Evolutionary conservation across 2,113 vertebrate genomes (phyloP).

Genomic region (Rhagologus leucostigma): DNA sequence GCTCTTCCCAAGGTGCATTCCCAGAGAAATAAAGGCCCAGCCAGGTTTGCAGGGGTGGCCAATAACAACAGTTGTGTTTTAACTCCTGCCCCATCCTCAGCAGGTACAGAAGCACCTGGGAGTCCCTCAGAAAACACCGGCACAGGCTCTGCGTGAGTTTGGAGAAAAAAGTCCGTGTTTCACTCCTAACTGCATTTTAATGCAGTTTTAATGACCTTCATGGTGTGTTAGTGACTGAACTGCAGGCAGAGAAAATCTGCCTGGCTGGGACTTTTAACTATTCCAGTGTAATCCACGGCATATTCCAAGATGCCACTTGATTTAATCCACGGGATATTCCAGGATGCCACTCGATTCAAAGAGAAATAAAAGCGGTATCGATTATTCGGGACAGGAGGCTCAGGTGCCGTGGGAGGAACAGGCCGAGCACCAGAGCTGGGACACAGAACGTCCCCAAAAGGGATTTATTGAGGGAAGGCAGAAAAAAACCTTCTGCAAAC

Average conservation of each 20-base stretch:
- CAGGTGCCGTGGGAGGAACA: not conserved
- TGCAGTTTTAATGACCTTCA: not conserved
- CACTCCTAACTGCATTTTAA: not conserved
- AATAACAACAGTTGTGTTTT: not conserved
- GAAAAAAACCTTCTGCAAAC: not conserved
- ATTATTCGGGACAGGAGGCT: not conserved
- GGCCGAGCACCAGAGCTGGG: not conserved
- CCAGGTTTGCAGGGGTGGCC: not conserved
- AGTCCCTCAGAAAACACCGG: not conserved
- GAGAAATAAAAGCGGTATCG: not conserved
- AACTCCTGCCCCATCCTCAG: not conserved
- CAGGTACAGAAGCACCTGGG: rapidly evolving
- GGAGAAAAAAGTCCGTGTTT: not conserved
- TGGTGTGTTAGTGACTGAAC: not conserved
- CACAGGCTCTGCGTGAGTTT: not conserved
- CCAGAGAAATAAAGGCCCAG: not conserved
- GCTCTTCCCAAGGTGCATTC: not conserved
- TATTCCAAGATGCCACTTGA: no score
- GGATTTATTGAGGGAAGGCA: not conserved
- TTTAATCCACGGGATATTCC: not conserved
- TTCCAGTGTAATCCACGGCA: not conserved
- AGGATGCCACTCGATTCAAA: not conserved
- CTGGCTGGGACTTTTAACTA: not conserved
- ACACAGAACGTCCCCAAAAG: not conserved
- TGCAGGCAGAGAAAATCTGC: not conserved